Conservation (phyloP, 2,888 invertebrate species). For the Auanema freiburgensis region DNA sequence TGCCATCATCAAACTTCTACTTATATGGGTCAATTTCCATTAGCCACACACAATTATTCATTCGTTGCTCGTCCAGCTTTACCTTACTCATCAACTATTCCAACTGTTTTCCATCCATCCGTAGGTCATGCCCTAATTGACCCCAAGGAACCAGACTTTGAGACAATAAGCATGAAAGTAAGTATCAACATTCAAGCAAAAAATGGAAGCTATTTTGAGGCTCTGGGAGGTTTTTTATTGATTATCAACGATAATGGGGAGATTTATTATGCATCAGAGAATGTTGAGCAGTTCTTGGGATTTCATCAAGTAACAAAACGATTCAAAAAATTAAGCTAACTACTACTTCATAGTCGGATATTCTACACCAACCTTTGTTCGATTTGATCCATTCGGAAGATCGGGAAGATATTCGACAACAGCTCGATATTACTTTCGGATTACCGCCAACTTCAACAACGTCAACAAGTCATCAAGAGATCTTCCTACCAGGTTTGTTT, state of each 20-base stretch:
- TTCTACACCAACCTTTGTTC: constrained; percentile 98
- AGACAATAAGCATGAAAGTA: constrained; percentile 49
- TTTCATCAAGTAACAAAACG: constrained; percentile 88
- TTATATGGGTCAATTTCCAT: constrained; percentile 25
- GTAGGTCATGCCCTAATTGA: constrained; percentile 48
- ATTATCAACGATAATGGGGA: constrained; percentile 93
- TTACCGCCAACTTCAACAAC: constrained; percentile 19
- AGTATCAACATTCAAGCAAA: constrained; percentile 25
- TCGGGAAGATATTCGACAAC: constrained; percentile 76
- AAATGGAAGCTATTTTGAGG: constrained; percentile 75
- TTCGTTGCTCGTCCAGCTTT: constrained; percentile 28
- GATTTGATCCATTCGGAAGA: constrained; percentile 99
- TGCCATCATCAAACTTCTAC: constrained; percentile 29
- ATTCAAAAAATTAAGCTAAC: not conserved
- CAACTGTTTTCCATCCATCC: constrained; percentile 46
- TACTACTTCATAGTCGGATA: constrained; percentile 84
- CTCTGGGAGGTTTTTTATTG: constrained; percentile 97
- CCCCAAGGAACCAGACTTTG: constrained; percentile 51
- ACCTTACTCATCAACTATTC: constrained; percentile 33
- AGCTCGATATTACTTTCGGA: constrained; percentile 40
- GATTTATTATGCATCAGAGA: constrained; percentile 98
- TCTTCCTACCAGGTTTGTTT: not conserved
- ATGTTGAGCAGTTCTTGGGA: constrained; percentile 98
- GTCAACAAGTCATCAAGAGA: not conserved
- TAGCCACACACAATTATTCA: constrained; percentile 33